Base-by-base conservation (phyloP, 2,113 vertebrate genomes). In the Vombatus ursinus region DNA sequence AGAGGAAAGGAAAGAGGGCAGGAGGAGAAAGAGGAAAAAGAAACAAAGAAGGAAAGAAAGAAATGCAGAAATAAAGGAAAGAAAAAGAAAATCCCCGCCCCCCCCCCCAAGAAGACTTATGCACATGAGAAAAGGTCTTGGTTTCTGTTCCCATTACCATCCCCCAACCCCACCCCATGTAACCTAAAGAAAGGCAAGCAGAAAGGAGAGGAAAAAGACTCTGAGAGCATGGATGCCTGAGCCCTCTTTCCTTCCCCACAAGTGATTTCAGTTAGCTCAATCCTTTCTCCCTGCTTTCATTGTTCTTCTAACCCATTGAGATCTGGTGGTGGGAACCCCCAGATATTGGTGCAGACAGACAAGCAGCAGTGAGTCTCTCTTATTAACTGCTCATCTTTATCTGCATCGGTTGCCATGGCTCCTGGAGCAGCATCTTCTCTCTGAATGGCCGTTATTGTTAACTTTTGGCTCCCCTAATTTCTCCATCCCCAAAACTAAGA, bases 371-470 rank as follows among this genome's bases (percentile, higher is more conserved):
- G n/a, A 84, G 84, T 14, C 90, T 94, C 97, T 92, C 96, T 92
- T 97, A 28, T 90, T 23, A 53, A 84, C 84, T 14, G 61, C 90
- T 95, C 96, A 91, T 96, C 97, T 90, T 95, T 84, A 94, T 92
- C 94, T 93, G 95, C 89, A 57, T 24, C 31, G 92, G 96, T 96
- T 97, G 95, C 95, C 96, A 96, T 91, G 95, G 77, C 90, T 89
- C 94, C 93, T 92, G 51, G 93, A 54, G 52, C 92, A 91, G 92
- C 92, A 90, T 94, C 93, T 97, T 77, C 49, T 91, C 94, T 91
- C 96, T 97, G 94, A 97, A 97, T 97, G 52, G 94, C 25, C 61
- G 90, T 77, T 61, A 95, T 50, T 97, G 93, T 96, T 77, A 93
- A 92, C 94, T 93, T 92, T 68, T 84, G 53, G 53, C 91, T 48